These are phyloP conservation scores for Sapayoa aenigma DNA, from an alignment of 2,113 vertebrate species.

Conservation along the genomic window DNA sequence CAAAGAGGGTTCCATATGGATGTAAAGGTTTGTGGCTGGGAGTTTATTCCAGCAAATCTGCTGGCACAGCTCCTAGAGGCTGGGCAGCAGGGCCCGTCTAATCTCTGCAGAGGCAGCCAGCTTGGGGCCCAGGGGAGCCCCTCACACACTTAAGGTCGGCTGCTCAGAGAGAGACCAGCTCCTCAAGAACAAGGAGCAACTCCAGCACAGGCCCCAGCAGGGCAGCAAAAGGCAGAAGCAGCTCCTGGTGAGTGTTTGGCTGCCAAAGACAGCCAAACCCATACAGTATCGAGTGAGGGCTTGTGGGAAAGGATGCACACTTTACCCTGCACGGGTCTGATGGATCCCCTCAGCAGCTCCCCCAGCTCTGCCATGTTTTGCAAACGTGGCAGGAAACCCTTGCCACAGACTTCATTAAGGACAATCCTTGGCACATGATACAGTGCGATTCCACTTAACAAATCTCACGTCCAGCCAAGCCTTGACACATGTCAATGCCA, in stretches of 20 bases:
- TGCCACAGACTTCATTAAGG: background rate
- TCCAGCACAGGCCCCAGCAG: background rate
- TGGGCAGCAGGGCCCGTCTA: background rate
- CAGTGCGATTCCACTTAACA: background rate
- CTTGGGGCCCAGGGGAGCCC: background rate
- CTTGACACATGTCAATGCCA: background rate
- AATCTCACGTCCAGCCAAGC: background rate
- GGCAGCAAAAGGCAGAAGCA: background rate
- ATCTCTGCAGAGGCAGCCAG: background rate
- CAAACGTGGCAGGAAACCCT: background rate
- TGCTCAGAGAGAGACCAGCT: background rate
- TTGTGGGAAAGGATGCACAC: background rate
- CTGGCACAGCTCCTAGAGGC: background rate
- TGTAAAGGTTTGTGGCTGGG: background rate
- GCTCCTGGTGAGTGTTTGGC: background rate
- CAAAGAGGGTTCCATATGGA: background rate
- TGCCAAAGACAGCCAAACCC: background rate
- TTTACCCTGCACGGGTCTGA: background rate
- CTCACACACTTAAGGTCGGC: background rate
- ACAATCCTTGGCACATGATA: background rate
- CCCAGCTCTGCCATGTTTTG: background rate
- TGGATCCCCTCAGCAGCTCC: background rate
- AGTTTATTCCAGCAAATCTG: background rate
- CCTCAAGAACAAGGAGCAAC: background rate
- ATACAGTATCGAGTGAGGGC: background rate